Evolutionary conservation across 2,113 vertebrate genomes (phyloP).

Genomic region (Pelusios castaneus): DNA sequence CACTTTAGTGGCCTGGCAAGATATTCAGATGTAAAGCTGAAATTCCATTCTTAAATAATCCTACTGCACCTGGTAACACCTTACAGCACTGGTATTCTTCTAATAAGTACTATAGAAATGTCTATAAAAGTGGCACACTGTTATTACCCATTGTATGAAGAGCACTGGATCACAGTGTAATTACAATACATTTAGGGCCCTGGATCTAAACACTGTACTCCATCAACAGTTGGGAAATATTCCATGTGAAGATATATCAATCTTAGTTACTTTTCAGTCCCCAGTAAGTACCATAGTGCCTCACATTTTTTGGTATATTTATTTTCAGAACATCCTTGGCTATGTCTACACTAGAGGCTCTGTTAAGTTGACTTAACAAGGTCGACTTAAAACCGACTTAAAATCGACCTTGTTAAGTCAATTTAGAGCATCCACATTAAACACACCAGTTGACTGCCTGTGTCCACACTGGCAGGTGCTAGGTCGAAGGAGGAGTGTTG

Average conservation of each 20-base stretch:
- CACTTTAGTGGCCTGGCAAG: background rate
- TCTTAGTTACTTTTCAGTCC: background rate
- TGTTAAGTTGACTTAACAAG: too few relatives aligned
- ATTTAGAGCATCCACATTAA: too few relatives aligned
- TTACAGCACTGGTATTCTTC: background rate
- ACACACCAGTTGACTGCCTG: too few relatives aligned
- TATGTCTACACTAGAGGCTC: too few relatives aligned
- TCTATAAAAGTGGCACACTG: background rate
- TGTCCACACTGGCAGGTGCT: too few relatives aligned
- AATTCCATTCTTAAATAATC: background rate
- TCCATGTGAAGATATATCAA: conserved; percentile 28
- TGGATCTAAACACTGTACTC: conserved; percentile 13
- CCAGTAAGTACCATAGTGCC: background rate
- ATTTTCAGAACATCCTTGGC: too few relatives aligned
- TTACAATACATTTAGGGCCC: conserved; percentile 41
- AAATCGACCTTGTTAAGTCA: too few relatives aligned
- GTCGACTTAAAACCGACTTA: too few relatives aligned
- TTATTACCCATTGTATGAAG: conserved; percentile 4
- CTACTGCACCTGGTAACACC: background rate
- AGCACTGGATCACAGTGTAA: conserved; percentile 21
- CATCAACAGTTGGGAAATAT: conserved; percentile 23
- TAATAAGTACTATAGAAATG: background rate
- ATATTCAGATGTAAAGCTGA: background rate
- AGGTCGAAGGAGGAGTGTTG: too few relatives aligned
- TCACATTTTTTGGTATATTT: background rate